These are phyloP conservation scores for Fistularia tabacaria DNA, from an alignment of 2,797 vertebrate genomes.

Conservation along the genomic window DNA sequence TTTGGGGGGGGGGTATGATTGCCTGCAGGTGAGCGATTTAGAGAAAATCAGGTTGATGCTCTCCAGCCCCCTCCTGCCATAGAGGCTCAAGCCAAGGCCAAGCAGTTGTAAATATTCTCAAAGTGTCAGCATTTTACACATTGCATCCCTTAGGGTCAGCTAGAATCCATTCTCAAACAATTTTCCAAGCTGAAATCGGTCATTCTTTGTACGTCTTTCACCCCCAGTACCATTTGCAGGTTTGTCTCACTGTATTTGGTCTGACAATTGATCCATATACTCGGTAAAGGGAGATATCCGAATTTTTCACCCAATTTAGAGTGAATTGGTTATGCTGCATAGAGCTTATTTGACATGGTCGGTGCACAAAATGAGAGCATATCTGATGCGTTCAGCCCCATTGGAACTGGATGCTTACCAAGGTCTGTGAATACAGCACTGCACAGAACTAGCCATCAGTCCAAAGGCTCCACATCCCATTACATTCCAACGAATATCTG, in stretches of 20 bases:
- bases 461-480: background rate
- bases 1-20: constrained; percentile 39
- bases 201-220: constrained; percentile 43
- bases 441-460: background rate
- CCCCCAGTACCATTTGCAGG: constrained; percentile 30
- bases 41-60: constrained; percentile 59
- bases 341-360: constrained; percentile 46
- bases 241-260: constrained; percentile 39
- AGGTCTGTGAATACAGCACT: constrained; percentile 13
- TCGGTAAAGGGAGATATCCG: constrained; percentile 32
- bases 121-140: constrained; percentile 70
- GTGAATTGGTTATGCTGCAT: constrained; percentile 37
- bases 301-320: constrained; percentile 46
- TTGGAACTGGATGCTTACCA: constrained; percentile 19
- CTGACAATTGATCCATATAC: constrained; percentile 27
- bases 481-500: too few species aligned
- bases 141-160: constrained; percentile 44
- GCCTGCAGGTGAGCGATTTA: constrained; percentile 67
- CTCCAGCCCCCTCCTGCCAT: constrained; percentile 36
- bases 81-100: constrained; percentile 55
- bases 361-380: constrained; percentile 31
- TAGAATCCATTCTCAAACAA: constrained; percentile 64
- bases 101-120: constrained; percentile 60
- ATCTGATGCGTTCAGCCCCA: constrained; percentile 27
- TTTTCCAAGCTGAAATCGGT: constrained; percentile 61